A percentile compares a stretch with the other conserved stretches of the same genome.
These are phyloP conservation scores for Pseudomyrmex pallidus DNA, from an alignment of 1,140 invertebrate genomes.

Conservation along the genomic window DNA sequence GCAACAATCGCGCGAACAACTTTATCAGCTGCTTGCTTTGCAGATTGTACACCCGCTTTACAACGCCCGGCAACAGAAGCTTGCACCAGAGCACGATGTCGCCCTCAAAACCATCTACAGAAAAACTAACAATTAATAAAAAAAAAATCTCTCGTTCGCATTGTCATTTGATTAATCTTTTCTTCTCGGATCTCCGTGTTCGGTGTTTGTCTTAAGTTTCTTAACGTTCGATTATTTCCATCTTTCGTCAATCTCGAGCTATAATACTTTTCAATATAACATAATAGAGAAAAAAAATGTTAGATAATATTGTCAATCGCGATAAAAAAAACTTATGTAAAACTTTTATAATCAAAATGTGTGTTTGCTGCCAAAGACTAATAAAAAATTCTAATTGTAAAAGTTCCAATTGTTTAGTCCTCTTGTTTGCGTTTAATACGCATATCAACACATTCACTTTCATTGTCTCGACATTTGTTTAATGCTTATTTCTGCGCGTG, in stretches of 20 bases:
- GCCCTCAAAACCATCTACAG: slow-evolving; percentile 89
- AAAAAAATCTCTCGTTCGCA: neutral
- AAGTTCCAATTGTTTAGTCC: no score
- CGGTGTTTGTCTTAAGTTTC: no score
- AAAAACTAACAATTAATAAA: neutral
- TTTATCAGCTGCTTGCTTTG: slow-evolving; percentile 97
- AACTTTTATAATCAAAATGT: no score
- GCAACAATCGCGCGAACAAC: slow-evolving; percentile 93
- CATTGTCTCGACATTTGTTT: slow-evolving; percentile 3
- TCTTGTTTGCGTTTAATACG: no score
- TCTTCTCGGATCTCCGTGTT: neutral
- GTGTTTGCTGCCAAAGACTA: no score
- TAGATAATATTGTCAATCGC: no score
- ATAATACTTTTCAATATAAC: no score
- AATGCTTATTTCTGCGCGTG: neutral
- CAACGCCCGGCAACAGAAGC: slow-evolving; percentile 91
- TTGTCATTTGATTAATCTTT: neutral
- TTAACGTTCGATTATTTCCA: no score
- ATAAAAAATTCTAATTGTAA: no score
- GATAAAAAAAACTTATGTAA: no score
- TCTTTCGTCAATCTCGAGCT: no score
- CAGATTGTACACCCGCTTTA: slow-evolving; percentile 95
- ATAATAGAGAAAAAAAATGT: no score
- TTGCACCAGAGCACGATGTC: slow-evolving; percentile 93
- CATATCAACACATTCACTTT: neutral